phyloP scores from a whole-genome alignment of 1,140 invertebrate species.

The Carposina sasakii region DNA sequence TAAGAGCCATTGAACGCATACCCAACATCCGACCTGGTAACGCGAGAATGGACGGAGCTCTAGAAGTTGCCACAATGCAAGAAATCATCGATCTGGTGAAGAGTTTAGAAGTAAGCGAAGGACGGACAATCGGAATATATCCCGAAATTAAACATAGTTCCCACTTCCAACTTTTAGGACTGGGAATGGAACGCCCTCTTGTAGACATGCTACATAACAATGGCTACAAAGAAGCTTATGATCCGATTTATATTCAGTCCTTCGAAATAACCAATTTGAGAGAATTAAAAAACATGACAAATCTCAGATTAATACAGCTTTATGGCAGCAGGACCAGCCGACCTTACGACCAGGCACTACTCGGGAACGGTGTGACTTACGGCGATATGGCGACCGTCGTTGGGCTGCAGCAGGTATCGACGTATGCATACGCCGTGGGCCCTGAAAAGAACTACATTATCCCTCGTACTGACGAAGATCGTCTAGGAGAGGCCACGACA shows the following conservation, averaged over 20 bases:
- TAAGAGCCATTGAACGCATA: slow-evolving; percentile 49
- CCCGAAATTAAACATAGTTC: slow-evolving; percentile 57
- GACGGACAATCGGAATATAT: slow-evolving; percentile 57
- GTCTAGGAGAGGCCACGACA: slow-evolving; percentile 35
- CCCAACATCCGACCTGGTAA: slow-evolving; percentile 47
- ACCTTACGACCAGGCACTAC: slow-evolving; percentile 42
- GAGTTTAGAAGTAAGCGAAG: slow-evolving; percentile 45
- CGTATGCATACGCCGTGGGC: slow-evolving; percentile 52
- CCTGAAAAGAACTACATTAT: slow-evolving; percentile 58
- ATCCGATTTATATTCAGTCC: slow-evolving; percentile 55
- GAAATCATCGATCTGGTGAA: slow-evolving; percentile 59
- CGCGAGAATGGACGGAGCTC: slow-evolving; percentile 42
- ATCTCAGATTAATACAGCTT: slow-evolving; percentile 47
- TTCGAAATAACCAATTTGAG: slow-evolving; percentile 59
- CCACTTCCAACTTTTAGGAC: slow-evolving; percentile 42
- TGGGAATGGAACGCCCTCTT: slow-evolving; percentile 47
- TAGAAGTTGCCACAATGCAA: slow-evolving; percentile 50
- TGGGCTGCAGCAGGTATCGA: slow-evolving; percentile 46
- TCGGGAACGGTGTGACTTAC: slow-evolving; percentile 41
- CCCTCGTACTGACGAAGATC: slow-evolving; percentile 40
- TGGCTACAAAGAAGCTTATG: slow-evolving; percentile 34
- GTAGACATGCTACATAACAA: slow-evolving; percentile 50
- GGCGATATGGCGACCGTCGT: slow-evolving; percentile 46
- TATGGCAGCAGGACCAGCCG: slow-evolving; percentile 20
- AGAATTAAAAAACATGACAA: slow-evolving; percentile 49